phyloP scores from a whole-genome alignment of 2,113 vertebrate species.

The Anthoscopus minutus region DNA sequence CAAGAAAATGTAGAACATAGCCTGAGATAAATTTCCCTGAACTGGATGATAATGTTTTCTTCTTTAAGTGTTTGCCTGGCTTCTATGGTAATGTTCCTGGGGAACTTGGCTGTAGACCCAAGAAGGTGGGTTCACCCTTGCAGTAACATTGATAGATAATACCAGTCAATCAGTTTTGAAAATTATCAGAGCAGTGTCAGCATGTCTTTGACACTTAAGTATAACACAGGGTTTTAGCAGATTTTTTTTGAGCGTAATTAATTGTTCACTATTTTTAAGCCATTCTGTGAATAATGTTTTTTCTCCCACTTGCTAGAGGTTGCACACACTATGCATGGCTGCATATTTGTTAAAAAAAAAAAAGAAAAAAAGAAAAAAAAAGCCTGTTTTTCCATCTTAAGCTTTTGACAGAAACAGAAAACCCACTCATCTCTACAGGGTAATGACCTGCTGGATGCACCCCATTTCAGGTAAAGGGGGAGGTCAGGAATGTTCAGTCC shows the following conservation, averaged over 20 bases:
- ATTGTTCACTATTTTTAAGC: not conserved
- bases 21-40: not conserved
- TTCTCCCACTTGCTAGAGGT: not conserved
- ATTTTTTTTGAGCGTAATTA: not conserved
- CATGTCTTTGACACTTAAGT: not conserved
- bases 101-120: not conserved
- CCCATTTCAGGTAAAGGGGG: not conserved
- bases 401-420: not conserved
- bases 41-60: not conserved
- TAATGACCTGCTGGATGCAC: not conserved
- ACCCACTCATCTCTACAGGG: not conserved
- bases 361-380: not conserved
- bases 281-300: not conserved
- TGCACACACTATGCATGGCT: not conserved
- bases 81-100: not conserved
- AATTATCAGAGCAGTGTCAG: not conserved
- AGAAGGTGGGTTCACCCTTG: not conserved
- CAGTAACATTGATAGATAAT: not conserved
- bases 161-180: not conserved
- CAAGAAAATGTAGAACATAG: not conserved
- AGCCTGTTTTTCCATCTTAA: not conserved
- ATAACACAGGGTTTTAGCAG: not conserved
- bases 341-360: not conserved
- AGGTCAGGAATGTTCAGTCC: not conserved
- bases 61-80: not conserved